phyloP scores from a whole-genome alignment of 2,888 invertebrate species.

The Dicyrtoma fusca region DNA sequence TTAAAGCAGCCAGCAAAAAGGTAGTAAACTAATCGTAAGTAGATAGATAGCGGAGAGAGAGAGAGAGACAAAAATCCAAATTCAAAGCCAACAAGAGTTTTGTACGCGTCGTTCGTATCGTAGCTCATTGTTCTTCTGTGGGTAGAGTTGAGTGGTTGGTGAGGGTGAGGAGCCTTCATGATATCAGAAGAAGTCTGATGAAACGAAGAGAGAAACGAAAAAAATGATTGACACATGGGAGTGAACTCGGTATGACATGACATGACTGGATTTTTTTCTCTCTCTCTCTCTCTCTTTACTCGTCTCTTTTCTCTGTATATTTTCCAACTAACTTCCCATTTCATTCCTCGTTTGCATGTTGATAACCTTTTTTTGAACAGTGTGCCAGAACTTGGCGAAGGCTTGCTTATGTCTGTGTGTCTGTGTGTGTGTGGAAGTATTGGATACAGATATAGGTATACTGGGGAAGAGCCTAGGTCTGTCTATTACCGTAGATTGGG shows the following conservation, averaged over 20 bases:
- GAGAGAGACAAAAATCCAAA: too few species aligned
- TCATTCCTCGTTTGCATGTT: slow-evolving; percentile 57
- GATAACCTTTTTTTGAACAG: slow-evolving; percentile 50
- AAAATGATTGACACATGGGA: slow-evolving; percentile 57
- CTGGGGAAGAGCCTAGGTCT: too few species aligned
- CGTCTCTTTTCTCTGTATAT: slow-evolving; percentile 21
- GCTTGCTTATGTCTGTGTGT: not conserved
- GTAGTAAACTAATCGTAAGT: not conserved
- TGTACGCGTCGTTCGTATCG: not conserved
- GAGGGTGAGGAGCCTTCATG: slow-evolving; percentile 42
- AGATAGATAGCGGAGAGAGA: too few species aligned
- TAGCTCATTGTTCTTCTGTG: slow-evolving; percentile 28
- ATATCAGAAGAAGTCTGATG: slow-evolving; percentile 43
- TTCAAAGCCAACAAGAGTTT: slow-evolving; percentile 11
- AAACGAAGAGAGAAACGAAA: slow-evolving; percentile 47
- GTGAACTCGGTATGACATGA: slow-evolving; percentile 57
- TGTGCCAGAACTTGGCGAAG: slow-evolving; percentile 3
- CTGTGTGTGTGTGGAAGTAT: not conserved
- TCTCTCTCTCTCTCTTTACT: slow-evolving; percentile 29
- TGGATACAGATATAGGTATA: not conserved
- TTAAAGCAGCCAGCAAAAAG: slow-evolving; percentile 3
- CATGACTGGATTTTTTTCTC: slow-evolving; percentile 54
- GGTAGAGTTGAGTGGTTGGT: slow-evolving; percentile 36
- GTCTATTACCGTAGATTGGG: too few species aligned
- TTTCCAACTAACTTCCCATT: slow-evolving; percentile 53